These are phyloP conservation scores for Delia radicum DNA, from an alignment of 1,140 invertebrate genomes.

Conservation along the genomic window DNA sequence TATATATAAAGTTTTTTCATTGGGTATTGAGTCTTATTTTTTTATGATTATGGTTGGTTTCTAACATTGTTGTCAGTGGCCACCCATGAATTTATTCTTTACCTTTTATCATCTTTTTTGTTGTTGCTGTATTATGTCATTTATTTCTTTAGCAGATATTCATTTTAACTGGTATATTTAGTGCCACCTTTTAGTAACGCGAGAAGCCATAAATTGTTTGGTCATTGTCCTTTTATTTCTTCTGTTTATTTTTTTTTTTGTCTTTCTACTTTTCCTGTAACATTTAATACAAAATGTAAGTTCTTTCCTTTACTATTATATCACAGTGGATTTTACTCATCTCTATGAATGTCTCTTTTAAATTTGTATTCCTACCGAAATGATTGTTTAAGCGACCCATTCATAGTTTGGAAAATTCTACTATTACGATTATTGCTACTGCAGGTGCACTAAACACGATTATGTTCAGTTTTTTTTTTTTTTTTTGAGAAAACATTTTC, in stretches of 20 bases:
- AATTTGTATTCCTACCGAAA: too few relatives aligned
- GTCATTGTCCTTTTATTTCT: background rate
- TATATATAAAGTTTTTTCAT: too few relatives aligned
- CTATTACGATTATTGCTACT: background rate
- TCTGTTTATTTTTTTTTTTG: background rate
- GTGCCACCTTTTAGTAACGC: slow-evolving; percentile 3
- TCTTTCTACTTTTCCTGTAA: background rate
- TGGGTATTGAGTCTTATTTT: too few relatives aligned
- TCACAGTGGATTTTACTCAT: background rate
- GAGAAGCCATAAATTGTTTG: slow-evolving; percentile 3
- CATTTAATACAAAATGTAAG: background rate
- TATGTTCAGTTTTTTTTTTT: background rate
- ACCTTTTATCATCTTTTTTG: background rate
- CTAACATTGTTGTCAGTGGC: background rate
- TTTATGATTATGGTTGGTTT: background rate
- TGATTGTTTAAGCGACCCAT: slow-evolving; percentile 1
- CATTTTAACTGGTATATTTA: background rate
- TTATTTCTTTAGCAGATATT: slow-evolving; percentile 1
- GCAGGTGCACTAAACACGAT: background rate
- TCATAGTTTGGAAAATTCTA: slow-evolving; percentile 1
- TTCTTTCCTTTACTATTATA: background rate
- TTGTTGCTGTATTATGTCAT: background rate
- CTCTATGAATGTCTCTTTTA: background rate
- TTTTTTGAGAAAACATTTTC: background rate
- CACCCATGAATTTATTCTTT: background rate